Conservation (phyloP, 2,888 invertebrate species). For the Thecocarcelia acutangulata region DNA sequence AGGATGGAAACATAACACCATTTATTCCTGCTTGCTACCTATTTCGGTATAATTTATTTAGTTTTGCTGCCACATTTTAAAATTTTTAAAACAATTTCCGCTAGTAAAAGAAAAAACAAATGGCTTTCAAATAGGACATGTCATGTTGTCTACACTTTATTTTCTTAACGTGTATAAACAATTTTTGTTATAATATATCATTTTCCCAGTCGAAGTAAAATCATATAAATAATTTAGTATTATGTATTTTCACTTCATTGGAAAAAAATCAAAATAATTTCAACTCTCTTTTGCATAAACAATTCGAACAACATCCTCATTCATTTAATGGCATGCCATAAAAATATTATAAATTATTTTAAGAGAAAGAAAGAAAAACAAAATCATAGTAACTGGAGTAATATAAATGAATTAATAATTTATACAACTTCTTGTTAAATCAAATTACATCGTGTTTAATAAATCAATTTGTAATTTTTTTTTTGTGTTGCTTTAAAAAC, state of each 20-base stretch:
- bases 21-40: no score
- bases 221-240: background rate
- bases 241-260: conserved; percentile 15
- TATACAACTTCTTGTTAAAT: conserved; percentile 41
- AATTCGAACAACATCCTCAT: conserved; percentile 52
- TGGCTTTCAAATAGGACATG: no score
- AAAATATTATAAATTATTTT: conserved; percentile 27
- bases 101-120: no score
- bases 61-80: no score
- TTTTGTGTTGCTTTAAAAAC: conserved; percentile 12
- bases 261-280: background rate
- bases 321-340: conserved; percentile 51
- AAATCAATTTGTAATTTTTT: conserved; percentile 32
- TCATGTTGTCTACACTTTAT: no score
- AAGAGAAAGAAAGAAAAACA: conserved; percentile 4
- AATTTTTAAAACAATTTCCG: no score
- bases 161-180: no score
- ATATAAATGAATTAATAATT: conserved; percentile 17
- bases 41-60: no score
- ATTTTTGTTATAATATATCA: no score
- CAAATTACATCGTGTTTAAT: conserved; percentile 42
- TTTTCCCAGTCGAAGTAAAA: no score
- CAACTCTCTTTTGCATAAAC: conserved; percentile 26
- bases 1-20: no score
- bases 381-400: conserved; percentile 6